Evolutionary conservation across 1,140 invertebrate genomes (phyloP), one percentile per base, ranked within the genome.

Genomic region (Drosophila saltans): DNA sequence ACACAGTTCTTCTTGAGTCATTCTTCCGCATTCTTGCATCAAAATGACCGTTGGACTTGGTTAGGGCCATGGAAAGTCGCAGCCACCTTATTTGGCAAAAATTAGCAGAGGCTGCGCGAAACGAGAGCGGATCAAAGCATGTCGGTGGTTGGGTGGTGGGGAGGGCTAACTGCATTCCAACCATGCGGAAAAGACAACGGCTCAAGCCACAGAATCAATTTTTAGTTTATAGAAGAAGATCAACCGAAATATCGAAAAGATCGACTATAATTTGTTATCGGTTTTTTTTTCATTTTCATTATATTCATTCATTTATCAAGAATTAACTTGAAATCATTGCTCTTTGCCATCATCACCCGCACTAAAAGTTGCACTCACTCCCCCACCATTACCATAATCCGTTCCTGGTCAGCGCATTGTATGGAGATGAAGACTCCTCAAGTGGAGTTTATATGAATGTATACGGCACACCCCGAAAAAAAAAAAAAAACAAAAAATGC

Each of bases 21-120:
- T 88, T 80, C 83, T 86, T 88, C 83, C 83, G 83, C 83, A 86
- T 88, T 88, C 83, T 88, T 88, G 69, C 74, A 72, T 88, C 79
- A 88, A 80, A 88, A 83, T 89, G 84, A 76, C 72, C 72, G 67
- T 73, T 85, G 81, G 78, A 85, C 78, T 75, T 57, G 52, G 56
- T 33, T n/a, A 59, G n/a, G 52, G 10, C 56, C 52, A 43, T 43
- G 64, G 65, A 41, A 39, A 11, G 63, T 11, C 6, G 48, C 66
- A 60, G 48, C 66, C 65, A 62, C 78, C 78, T 80, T 85, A 85
- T 85, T 85, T 77, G 81, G 75, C 68, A 78, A 75, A 78, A 85
- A 85, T 85, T 85, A 84, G 78, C 81, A 72, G 24, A 52, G 45
- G 24, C 45, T 52, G 24, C 9, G 9, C 45, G 6, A 52, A 52